Conservation (phyloP, 2,888 invertebrate genomes). For the Cephus spinipes region DNA sequence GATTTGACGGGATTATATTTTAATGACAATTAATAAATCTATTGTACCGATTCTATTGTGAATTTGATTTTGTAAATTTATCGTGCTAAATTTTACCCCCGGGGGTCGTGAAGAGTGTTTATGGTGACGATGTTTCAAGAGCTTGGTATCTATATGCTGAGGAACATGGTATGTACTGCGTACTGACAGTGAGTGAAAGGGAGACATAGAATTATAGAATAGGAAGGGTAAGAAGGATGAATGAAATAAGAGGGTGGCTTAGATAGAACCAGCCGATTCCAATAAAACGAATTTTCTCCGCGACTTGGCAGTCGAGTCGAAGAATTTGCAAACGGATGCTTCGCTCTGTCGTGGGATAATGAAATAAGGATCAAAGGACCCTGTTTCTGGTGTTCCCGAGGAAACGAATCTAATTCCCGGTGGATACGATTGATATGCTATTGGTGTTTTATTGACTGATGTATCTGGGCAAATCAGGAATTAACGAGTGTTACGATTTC, state of each 20-base stretch:
- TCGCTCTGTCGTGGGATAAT: constrained; percentile 53
- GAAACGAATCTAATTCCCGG: constrained; percentile 40
- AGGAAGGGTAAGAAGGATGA: constrained; percentile 11
- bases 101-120: background rate
- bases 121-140: background rate
- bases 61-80: background rate
- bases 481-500: background rate
- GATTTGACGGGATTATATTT: background rate
- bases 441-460: background rate
- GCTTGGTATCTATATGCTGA: background rate
- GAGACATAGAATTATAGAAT: constrained; percentile 1
- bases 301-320: constrained; percentile 58
- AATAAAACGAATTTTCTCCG: constrained; percentile 63
- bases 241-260: constrained; percentile 22
- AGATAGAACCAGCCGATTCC: constrained; percentile 43
- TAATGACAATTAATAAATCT: background rate
- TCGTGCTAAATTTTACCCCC: background rate
- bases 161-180: background rate
- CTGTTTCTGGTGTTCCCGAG: constrained; percentile 18
- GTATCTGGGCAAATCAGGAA: background rate
- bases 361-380: constrained; percentile 65
- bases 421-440: constrained; percentile 22
- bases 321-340: constrained; percentile 63
- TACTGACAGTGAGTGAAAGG: background rate
- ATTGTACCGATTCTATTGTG: background rate